These are phyloP conservation scores for Cephus nigrinus DNA, from an alignment of 2,888 invertebrate species.

Conservation along the genomic window DNA sequence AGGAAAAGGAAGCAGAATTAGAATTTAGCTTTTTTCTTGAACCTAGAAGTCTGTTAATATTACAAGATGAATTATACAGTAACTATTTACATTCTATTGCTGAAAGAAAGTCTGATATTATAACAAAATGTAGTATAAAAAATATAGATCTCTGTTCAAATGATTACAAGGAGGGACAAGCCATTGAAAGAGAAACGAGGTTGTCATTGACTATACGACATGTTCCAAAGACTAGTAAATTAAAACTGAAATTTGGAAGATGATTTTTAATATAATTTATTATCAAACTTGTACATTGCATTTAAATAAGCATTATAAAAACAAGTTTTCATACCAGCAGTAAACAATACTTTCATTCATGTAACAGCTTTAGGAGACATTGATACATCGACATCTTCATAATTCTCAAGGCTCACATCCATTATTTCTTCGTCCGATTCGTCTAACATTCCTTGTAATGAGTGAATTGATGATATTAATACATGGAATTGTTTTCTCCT, in stretches of 20 bases:
- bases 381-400: conserved; percentile 53
- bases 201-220: conserved; percentile 92
- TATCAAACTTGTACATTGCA: background rate
- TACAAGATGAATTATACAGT: conserved; percentile 85
- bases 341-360: background rate
- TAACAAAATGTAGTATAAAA: conserved; percentile 70
- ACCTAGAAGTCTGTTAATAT: conserved; percentile 86
- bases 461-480: conserved; percentile 86
- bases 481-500: conserved; percentile 92
- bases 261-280: conserved; percentile 44
- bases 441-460: conserved; percentile 83
- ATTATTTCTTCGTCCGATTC: conserved; percentile 74
- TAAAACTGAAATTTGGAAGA: conserved; percentile 75
- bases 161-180: conserved; percentile 70
- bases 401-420: conserved; percentile 68
- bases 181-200: conserved; percentile 75
- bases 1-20: conserved; percentile 51
- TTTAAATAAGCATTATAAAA: background rate
- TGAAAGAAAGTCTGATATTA: conserved; percentile 75
- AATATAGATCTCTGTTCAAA: conserved; percentile 76
- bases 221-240: conserved; percentile 87
- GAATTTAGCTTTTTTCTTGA: conserved; percentile 85
- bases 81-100: conserved; percentile 89
- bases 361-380: conserved; percentile 38
- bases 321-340: background rate